These are phyloP conservation scores for Pseudochirops corinnae DNA, from an alignment of 2,797 vertebrate genomes.

Conservation along the genomic window DNA sequence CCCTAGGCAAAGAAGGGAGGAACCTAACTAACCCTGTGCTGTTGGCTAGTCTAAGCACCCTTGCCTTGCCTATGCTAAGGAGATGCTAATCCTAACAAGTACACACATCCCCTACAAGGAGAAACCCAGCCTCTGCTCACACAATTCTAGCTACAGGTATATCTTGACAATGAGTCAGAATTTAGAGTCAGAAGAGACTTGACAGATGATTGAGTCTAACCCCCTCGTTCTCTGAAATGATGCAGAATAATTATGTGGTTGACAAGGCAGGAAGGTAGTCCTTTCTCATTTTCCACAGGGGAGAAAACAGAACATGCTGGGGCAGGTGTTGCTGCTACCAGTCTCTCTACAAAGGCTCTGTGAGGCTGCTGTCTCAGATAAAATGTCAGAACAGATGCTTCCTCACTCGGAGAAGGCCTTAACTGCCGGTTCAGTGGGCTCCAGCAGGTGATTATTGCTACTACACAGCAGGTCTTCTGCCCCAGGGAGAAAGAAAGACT, in stretches of 20 bases:
- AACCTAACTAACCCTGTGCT: neutral
- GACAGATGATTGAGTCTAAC: neutral
- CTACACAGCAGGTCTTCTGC: neutral
- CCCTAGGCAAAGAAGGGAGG: neutral
- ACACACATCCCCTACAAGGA: neutral
- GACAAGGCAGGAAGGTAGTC: neutral
- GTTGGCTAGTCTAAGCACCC: neutral
- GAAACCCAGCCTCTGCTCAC: neutral
- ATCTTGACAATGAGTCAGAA: neutral
- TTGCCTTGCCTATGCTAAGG: neutral
- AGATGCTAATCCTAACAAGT: neutral
- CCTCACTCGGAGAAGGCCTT: conserved; percentile 12
- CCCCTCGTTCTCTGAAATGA: conserved; percentile 1
- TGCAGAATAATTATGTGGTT: conserved; percentile 9
- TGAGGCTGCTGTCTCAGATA: conserved; percentile 24
- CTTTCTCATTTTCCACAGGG: neutral
- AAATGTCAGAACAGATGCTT: neutral
- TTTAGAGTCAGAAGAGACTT: neutral
- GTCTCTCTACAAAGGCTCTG: neutral
- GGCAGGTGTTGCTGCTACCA: neutral
- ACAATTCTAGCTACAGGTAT: neutral
- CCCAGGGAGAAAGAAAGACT: neutral
- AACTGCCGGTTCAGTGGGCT: neutral
- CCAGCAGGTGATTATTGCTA: neutral
- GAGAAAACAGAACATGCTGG: neutral